Base-by-base conservation (phyloP, 2,797 vertebrate species). In the Catamblyrhynchus diadema region DNA sequence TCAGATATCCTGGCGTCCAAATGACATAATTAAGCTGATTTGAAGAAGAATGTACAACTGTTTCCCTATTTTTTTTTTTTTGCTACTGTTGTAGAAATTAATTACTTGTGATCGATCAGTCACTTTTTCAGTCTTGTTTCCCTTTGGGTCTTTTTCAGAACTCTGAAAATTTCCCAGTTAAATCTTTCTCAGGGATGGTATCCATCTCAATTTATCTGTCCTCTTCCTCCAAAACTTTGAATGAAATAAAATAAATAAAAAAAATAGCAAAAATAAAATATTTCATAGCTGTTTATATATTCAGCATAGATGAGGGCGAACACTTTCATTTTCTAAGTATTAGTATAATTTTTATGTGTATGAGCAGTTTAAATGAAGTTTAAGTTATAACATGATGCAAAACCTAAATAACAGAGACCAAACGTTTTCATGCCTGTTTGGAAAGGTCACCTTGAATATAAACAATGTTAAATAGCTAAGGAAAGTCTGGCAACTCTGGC, bases 381-480 rank as follows among this genome's bases (percentile, higher is more conserved):
- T 51, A 78, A 84, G 15, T 60, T 82, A 48, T 19, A 81, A 42
- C 24, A 35, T 47, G n/a, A 73, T 45, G 56, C 18, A 86, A 88
- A 57, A 64, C 56, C 35, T 90, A 75, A 94, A 86, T 45, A 81
- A 24, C 37, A 66, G 33, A 64, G 48, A 69, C 19, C 22, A 81
- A 88, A 95, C 86, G 64, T 92, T 91, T 94, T 94, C 56, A 33
- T 57, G 54, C 16, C 27, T 90, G 24, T 93, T 95, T 90, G 64
- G 53, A 87, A 92, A 86, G 45, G 81, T 64, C 41, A 73, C 62
- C 42, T 74, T 83, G 61, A 88, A 78, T 59, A 65, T 66, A 93
- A 95, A 73, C 73, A 88, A 45, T 0, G 2, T 66, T 59, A 91
- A 94, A 93, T 79, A 90, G 9, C 47, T 77, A n/a, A 81, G 70